These are phyloP conservation scores for Drosophila pseudotakahashii DNA, from an alignment of 2,888 invertebrate genomes.

Conservation along the genomic window DNA sequence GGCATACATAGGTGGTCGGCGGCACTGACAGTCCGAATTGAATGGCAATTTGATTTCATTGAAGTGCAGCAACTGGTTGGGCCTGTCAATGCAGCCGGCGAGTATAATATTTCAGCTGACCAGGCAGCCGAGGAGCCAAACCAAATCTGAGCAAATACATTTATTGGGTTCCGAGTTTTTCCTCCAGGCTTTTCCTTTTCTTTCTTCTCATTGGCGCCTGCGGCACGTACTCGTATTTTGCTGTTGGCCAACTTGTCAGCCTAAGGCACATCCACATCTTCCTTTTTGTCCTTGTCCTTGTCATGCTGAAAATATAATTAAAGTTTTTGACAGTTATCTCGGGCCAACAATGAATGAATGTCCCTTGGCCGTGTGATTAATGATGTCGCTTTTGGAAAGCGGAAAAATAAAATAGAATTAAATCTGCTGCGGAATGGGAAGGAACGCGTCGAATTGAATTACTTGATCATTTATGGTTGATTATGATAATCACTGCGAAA, in stretches of 20 bases:
- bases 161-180: conserved; percentile 21
- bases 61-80: conserved; percentile 71
- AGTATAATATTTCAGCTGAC: conserved; percentile 67
- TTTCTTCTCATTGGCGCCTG: conserved; percentile 35
- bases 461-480: conserved; percentile 42
- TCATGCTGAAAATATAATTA: conserved; percentile 78
- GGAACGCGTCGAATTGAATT: conserved; percentile 16
- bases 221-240: conserved; percentile 61
- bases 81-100: conserved; percentile 60
- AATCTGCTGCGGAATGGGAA: conserved; percentile 1
- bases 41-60: conserved; percentile 67
- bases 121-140: conserved; percentile 43
- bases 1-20: conserved; percentile 21
- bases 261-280: conserved; percentile 20
- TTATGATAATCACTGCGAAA: conserved; percentile 40
- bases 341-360: conserved; percentile 67
- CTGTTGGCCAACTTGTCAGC: conserved; percentile 43
- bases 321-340: conserved; percentile 79
- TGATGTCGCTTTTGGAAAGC: conserved; percentile 45
- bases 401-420: conserved; percentile 25
- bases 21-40: conserved; percentile 66
- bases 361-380: conserved; percentile 58
- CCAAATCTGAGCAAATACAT: conserved; percentile 24
- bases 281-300: conserved; percentile 37
- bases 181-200: not conserved